Conservation (phyloP, 2,888 invertebrate genomes). For the Nymphalis urticae region DNA sequence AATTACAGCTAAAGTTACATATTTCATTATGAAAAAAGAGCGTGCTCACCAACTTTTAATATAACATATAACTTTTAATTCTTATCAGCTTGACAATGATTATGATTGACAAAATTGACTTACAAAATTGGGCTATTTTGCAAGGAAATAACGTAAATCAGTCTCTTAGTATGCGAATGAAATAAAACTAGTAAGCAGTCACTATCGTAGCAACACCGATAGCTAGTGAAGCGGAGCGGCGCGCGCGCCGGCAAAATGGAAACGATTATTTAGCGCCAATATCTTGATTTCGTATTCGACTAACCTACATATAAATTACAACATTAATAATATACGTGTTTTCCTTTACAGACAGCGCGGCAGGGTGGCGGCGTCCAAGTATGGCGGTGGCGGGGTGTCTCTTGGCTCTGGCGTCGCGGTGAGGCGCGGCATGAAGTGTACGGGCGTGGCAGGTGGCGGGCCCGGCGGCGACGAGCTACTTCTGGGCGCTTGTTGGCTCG, state of each 20-base stretch:
- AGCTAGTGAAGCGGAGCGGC: constrained; percentile 60
- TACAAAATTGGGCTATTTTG: constrained; percentile 33
- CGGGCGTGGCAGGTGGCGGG: constrained; percentile 61
- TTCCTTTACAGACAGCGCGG: constrained; percentile 68
- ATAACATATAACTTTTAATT: neutral
- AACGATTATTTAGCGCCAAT: constrained; percentile 47
- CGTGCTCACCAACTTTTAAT: too few relatives aligned
- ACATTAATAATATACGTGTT: constrained; percentile 35
- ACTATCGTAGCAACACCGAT: constrained; percentile 57
- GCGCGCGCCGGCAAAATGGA: constrained; percentile 52
- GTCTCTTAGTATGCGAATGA: constrained; percentile 32
- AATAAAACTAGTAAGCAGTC: constrained; percentile 39
- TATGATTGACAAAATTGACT: constrained; percentile 34
- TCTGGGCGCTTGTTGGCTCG: constrained; percentile 87
- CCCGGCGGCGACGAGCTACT: constrained; percentile 86
- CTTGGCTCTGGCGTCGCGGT: constrained; percentile 68
- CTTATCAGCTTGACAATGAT: constrained; percentile 8
- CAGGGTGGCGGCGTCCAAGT: constrained; percentile 81
- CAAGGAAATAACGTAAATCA: constrained; percentile 37
- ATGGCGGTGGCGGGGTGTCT: constrained; percentile 75
- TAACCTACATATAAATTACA: constrained; percentile 43
- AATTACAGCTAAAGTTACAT: too few relatives aligned
- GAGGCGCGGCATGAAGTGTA: constrained; percentile 84
- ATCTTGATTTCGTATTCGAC: constrained; percentile 51
- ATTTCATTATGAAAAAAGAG: too few relatives aligned